A percentile compares a stretch with the other conserved stretches of the same genome.
Conservation (phyloP, 2,797 vertebrate genomes). For the Anguilla megastoma region DNA sequence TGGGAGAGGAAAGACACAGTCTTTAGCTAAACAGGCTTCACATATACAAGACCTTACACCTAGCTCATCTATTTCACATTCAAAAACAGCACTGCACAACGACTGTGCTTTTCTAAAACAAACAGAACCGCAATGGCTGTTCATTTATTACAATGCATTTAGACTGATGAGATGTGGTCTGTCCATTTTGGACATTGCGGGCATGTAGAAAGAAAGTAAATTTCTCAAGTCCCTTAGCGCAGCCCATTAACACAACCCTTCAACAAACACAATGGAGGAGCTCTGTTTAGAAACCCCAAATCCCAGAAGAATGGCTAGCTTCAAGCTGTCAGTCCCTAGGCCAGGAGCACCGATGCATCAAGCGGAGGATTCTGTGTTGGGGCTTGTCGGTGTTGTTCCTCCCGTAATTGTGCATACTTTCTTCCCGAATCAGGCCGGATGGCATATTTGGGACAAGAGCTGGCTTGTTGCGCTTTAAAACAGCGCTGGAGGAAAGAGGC, state of each 20-base stretch:
- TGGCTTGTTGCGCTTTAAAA: neutral
- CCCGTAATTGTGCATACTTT: conserved; percentile 9
- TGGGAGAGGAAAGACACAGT: neutral
- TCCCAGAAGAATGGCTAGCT: neutral
- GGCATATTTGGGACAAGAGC: neutral
- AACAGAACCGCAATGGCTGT: neutral
- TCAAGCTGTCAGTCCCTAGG: neutral
- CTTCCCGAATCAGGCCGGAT: conserved; percentile 13
- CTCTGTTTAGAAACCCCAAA: neutral
- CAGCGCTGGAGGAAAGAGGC: neutral
- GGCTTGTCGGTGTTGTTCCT: conserved; percentile 15
- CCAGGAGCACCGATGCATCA: neutral
- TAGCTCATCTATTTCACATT: neutral
- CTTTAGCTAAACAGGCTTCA: neutral
- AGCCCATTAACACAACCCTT: neutral
- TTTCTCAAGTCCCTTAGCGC: neutral
- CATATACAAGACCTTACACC: neutral
- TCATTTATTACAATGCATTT: neutral
- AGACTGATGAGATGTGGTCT: neutral
- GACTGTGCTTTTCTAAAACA: neutral
- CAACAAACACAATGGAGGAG: neutral
- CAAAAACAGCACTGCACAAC: neutral
- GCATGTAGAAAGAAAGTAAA: neutral
- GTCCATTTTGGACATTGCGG: neutral
- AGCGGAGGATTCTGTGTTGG: neutral